Evolutionary conservation across 2,888 invertebrate genomes (phyloP), one percentile per base, ranked within the genome.

Genomic region (Anorthoa munda): DNA sequence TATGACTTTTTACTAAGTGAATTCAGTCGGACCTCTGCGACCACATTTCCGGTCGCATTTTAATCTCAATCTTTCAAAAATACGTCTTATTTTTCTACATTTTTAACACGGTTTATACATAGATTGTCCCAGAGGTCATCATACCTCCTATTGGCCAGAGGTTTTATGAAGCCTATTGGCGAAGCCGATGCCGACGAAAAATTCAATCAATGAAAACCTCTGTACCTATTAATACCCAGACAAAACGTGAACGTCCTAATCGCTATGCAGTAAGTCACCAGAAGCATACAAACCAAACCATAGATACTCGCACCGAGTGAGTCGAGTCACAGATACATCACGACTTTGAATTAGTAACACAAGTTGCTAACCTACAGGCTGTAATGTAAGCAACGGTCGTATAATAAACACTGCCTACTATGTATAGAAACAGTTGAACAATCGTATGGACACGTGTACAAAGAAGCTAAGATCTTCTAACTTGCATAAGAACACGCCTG

Each of bases 261-360:
- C 31, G 11, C 60, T 65, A 75, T 21, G 21, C 60, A 76, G 21
- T 48, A 45, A 68, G 45, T 59, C 18, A 61, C 53, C 55, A 2
- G 61, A 56, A 66, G 45, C 56, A 50, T 64, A 59, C 64, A 53
- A 48, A 58, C 64, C 64, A 53, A 48, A 58, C 48, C 31, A 65
- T 0, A 80, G 59, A 72, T 21, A 79, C 51, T 56, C 17, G 5
- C 21, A 23, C 15, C n/a, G 31, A 45, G 17, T 74, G 5, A 18
- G n/a, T 18, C n/a, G 31, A 45, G 17, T 74, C 80, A 46, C 63
- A 53, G 59, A 67, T 50, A 81, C 66, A 81, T 82, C 82, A 79
- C 82, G 77, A 77, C 45, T 76, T 18, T 66, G 65, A 61, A 79
- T 79, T 53, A 66, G 45, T 76, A 66, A 81, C 66, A 23, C 77